A percentile compares a stretch with the other conserved stretches of the same genome.
These are phyloP conservation scores for Dreissena polymorpha DNA, from an alignment of 1,140 invertebrate species.

Conservation along the genomic window DNA sequence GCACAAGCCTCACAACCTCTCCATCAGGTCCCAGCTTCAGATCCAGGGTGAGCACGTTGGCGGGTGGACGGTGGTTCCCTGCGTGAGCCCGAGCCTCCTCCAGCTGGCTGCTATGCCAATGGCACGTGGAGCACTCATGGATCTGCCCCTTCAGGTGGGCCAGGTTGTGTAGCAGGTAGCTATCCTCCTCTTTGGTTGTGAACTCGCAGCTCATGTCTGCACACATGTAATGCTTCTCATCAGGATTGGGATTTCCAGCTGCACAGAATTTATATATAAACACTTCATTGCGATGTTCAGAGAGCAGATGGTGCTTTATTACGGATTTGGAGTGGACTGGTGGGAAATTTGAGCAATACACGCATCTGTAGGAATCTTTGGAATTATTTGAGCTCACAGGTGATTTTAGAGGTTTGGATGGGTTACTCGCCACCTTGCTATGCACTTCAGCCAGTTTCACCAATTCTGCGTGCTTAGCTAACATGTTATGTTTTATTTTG, in stretches of 20 bases:
- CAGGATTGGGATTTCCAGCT: constrained; percentile 47
- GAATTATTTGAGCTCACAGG: background rate
- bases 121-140: constrained; percentile 62
- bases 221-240: constrained; percentile 60
- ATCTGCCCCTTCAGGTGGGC: constrained; percentile 60
- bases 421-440: background rate
- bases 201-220: constrained; percentile 43
- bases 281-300: constrained; percentile 55
- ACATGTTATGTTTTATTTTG: constrained; percentile 47
- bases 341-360: constrained; percentile 52
- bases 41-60: constrained; percentile 55
- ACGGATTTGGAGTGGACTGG: constrained; percentile 24
- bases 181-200: constrained; percentile 53
- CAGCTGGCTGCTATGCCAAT: constrained; percentile 57
- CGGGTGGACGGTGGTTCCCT: constrained; percentile 43
- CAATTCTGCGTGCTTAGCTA: constrained; percentile 27
- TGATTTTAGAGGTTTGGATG: background rate
- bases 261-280: constrained; percentile 58
- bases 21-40: constrained; percentile 55
- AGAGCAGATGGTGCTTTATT: constrained; percentile 57
- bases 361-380: constrained; percentile 51
- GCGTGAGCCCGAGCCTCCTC: constrained; percentile 48
- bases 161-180: constrained; percentile 56
- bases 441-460: background rate
- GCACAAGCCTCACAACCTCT: constrained; percentile 52